These are phyloP conservation scores for Choristoneura fumiferana DNA, from an alignment of 1,140 invertebrate species.

Conservation along the genomic window DNA sequence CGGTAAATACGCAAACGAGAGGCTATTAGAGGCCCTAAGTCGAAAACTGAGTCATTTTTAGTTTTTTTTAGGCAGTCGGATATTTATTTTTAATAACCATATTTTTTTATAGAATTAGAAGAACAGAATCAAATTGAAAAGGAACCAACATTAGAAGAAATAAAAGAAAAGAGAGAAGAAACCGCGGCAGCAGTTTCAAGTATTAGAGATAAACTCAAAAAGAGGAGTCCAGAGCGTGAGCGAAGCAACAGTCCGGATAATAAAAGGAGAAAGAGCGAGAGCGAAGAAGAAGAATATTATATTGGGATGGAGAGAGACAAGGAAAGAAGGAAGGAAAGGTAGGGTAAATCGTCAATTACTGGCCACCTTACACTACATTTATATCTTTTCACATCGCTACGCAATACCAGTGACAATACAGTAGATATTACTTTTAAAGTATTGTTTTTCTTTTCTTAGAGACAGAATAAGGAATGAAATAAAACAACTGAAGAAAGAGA, in stretches of 20 bases:
- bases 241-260: slow-evolving; percentile 43
- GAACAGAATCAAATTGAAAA: slow-evolving; percentile 28
- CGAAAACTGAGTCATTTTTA: too few species aligned
- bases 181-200: slow-evolving; percentile 67
- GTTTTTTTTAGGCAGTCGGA: too few species aligned
- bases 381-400: too few species aligned
- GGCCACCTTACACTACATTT: too few species aligned
- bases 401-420: too few species aligned
- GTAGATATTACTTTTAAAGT: too few species aligned
- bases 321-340: slow-evolving; percentile 84
- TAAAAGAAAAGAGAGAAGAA: slow-evolving; percentile 44
- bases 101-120: slow-evolving; percentile 60
- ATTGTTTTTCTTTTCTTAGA: slow-evolving; percentile 74
- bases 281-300: slow-evolving; percentile 81
- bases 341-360: too few species aligned
- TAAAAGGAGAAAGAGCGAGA: slow-evolving; percentile 39
- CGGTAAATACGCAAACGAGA: too few species aligned
- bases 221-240: slow-evolving; percentile 57
- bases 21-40: too few species aligned
- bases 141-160: slow-evolving; percentile 35
- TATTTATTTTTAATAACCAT: too few species aligned
- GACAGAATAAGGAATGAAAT: slow-evolving; percentile 89
- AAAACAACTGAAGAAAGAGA: slow-evolving; percentile 85
- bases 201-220: slow-evolving; percentile 78
- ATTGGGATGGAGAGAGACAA: slow-evolving; percentile 84